phyloP scores from a whole-genome alignment of 2,888 invertebrate genomes.

The Herminia tarsipennalis region DNA sequence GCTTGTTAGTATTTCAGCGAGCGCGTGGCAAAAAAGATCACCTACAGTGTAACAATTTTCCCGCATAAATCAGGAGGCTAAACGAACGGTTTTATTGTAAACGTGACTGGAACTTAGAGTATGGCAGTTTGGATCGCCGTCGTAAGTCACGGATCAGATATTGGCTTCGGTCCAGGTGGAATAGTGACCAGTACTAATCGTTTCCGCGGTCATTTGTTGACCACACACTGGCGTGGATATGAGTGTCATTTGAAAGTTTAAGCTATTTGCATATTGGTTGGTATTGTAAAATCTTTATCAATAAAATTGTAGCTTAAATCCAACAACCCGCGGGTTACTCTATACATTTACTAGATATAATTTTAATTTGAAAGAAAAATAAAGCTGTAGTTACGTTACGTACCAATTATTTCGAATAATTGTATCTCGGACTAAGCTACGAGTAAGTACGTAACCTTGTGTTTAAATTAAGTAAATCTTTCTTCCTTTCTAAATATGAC shows the following conservation, averaged over 20 bases:
- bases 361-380: too few species aligned
- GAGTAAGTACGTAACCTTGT: too few species aligned
- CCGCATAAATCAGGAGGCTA: slow-evolving; percentile 30
- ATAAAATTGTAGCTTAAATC: too few species aligned
- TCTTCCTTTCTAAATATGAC: too few species aligned
- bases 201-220: slow-evolving; percentile 27
- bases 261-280: too few species aligned
- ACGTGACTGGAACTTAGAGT: slow-evolving; percentile 35
- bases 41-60: slow-evolving; percentile 19
- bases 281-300: background rate
- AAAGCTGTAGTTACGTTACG: too few species aligned
- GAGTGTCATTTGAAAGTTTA: background rate
- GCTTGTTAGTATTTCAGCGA: slow-evolving; percentile 6
- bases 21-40: slow-evolving; percentile 11
- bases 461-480: too few species aligned
- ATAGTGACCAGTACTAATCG: slow-evolving; percentile 33
- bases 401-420: too few species aligned
- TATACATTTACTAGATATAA: too few species aligned
- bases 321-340: too few species aligned
- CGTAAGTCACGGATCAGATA: slow-evolving; percentile 36
- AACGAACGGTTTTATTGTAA: slow-evolving; percentile 25
- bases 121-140: slow-evolving; percentile 4
- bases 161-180: slow-evolving; percentile 37
- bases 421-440: too few species aligned
- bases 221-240: slow-evolving; percentile 1